phyloP scores from a whole-genome alignment of 2,797 vertebrate genomes.

The Typhlichthys eigenmanni region DNA sequence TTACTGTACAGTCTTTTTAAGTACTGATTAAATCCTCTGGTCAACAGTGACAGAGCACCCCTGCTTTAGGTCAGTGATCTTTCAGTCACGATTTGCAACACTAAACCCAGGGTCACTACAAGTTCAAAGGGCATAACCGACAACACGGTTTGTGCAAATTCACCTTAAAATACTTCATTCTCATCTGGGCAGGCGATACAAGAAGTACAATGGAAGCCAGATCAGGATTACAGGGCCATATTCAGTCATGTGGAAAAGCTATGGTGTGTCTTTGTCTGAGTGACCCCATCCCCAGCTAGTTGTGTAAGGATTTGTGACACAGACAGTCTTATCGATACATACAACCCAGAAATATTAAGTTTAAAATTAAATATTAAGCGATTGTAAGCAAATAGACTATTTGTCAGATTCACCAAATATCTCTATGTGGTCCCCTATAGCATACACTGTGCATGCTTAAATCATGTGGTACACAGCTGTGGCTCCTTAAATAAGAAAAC shows the following conservation, averaged over 20 bases:
- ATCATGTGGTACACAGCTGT: no score
- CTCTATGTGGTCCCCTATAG: no score
- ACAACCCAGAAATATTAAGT: slow-evolving; percentile 9
- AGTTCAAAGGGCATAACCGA: slow-evolving; percentile 26
- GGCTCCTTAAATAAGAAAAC: no score
- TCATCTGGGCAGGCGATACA: slow-evolving; percentile 24
- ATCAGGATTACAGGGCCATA: slow-evolving; percentile 45
- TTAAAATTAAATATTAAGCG: no score
- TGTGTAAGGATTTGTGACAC: slow-evolving; percentile 10
- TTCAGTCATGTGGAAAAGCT: slow-evolving; percentile 62
- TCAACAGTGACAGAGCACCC: neutral
- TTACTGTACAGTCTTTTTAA: neutral
- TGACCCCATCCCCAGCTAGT: slow-evolving; percentile 43
- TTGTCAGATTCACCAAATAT: no score
- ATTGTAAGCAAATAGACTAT: no score
- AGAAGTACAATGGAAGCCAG: slow-evolving; percentile 3
- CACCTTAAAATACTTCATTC: slow-evolving; percentile 21
- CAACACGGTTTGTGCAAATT: slow-evolving; percentile 28
- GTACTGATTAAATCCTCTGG: neutral
- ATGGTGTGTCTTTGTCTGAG: slow-evolving; percentile 20
- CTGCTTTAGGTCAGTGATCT: slow-evolving; percentile 14
- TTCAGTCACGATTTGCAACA: slow-evolving; percentile 22
- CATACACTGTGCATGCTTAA: no score
- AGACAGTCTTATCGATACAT: slow-evolving; percentile 16
- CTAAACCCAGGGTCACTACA: slow-evolving; percentile 26